Conservation (phyloP, 1,140 invertebrate genomes). For the Danaus plexippus region DNA sequence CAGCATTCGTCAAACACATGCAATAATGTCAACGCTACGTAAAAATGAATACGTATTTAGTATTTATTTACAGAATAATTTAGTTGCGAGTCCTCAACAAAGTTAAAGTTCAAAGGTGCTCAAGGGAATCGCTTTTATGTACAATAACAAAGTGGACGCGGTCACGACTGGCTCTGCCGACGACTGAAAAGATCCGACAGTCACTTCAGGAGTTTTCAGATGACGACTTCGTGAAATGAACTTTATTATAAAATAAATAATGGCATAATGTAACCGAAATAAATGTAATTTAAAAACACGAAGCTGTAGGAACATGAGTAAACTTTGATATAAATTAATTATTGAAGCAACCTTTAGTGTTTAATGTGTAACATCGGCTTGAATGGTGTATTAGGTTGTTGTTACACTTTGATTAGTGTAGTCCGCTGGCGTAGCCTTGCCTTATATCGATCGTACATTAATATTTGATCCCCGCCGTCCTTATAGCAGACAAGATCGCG, state of each 20-base stretch:
- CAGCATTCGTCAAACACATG: too few species aligned
- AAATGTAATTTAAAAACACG: constrained; percentile 1
- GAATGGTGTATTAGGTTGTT: constrained; percentile 51
- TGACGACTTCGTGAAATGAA: not conserved
- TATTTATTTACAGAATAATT: constrained; percentile 4
- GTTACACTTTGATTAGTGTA: constrained; percentile 59
- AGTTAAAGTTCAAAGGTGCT: constrained; percentile 25
- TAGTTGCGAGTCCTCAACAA: constrained; percentile 10
- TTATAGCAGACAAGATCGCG: constrained; percentile 24
- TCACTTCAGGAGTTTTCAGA: too few species aligned
- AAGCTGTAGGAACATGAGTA: too few species aligned
- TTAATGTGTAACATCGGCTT: constrained; percentile 29
- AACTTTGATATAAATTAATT: constrained; percentile 20
- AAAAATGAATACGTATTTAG: too few species aligned
- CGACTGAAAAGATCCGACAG: too few species aligned
- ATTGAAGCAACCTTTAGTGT: constrained; percentile 36
- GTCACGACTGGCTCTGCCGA: not conserved
- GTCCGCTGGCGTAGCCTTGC: constrained; percentile 27
- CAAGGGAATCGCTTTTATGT: constrained; percentile 15
- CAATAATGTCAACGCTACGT: too few species aligned
- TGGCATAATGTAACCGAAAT: not conserved
- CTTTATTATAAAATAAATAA: too few species aligned
- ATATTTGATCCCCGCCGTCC: constrained; percentile 58
- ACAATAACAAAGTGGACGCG: constrained; percentile 12
- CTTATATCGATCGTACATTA: constrained; percentile 62